Conservation (phyloP, 2,888 invertebrate genomes). For the Melieria picta region DNA sequence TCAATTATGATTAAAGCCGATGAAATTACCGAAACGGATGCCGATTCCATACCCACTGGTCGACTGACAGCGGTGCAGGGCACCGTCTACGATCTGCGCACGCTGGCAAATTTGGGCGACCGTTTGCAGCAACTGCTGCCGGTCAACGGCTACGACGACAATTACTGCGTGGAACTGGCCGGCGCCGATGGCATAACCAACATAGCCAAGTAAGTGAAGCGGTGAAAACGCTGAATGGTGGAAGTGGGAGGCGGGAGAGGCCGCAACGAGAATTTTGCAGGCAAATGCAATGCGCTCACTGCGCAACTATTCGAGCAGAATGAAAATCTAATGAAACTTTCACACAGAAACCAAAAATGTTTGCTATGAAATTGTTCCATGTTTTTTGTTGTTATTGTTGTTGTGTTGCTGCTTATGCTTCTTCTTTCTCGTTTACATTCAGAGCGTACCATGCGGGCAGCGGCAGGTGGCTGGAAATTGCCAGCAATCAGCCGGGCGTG, state of each 20-base stretch:
- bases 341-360: too few relatives aligned
- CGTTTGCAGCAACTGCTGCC: conserved; percentile 75
- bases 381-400: too few relatives aligned
- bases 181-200: conserved; percentile 66
- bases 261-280: background rate
- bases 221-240: background rate
- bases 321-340: background rate
- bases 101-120: conserved; percentile 72
- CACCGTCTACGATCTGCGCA: conserved; percentile 79
- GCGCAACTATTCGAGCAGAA: background rate
- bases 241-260: too few relatives aligned
- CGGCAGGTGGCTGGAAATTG: conserved; percentile 82
- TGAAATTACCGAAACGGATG: conserved; percentile 77
- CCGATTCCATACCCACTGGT: conserved; percentile 79
- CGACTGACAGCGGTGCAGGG: conserved; percentile 74
- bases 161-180: conserved; percentile 73
- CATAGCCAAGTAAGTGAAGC: conserved; percentile 70
- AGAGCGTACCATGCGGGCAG: conserved; percentile 74
- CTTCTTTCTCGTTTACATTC: conserved; percentile 25
- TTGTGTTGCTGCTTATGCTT: background rate
- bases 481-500: conserved; percentile 88
- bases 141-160: conserved; percentile 82
- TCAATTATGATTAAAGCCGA: conserved; percentile 79
- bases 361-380: too few relatives aligned
- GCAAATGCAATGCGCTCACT: too few relatives aligned